Conservation (phyloP, 64 coral and sea anemone genomes). For the Montipora cactus region DNA sequence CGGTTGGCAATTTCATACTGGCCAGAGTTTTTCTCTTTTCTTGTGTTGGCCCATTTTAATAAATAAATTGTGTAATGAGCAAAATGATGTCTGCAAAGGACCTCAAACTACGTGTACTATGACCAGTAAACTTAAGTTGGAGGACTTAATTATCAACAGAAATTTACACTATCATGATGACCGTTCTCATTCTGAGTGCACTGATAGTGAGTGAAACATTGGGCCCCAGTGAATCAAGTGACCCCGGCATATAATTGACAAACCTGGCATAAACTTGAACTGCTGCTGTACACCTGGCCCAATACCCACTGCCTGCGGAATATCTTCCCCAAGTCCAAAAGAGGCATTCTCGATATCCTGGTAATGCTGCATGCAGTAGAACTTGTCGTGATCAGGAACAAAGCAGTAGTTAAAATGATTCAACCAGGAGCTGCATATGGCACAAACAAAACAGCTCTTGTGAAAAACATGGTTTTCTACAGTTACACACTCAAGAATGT, state of each 20-base stretch:
- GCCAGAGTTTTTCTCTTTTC: too few relatives aligned
- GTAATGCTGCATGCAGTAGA: conserved; percentile 93
- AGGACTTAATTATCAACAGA: too few relatives aligned
- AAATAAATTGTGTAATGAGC: too few relatives aligned
- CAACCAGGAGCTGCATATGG: conserved; percentile 87
- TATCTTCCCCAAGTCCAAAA: conserved; percentile 71
- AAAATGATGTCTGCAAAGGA: too few relatives aligned
- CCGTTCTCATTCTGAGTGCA: too few relatives aligned
- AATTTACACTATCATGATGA: too few relatives aligned
- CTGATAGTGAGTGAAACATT: too few relatives aligned
- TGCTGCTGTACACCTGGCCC: conserved; percentile 94
- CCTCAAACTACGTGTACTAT: too few relatives aligned
- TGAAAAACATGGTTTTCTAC: conserved; percentile 96
- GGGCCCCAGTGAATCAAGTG: too few relatives aligned
- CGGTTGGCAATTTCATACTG: too few relatives aligned
- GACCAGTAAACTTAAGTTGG: too few relatives aligned
- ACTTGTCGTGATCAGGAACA: conserved; percentile 97
- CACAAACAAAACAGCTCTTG: conserved; percentile 93
- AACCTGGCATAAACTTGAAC: conserved; percentile 95
- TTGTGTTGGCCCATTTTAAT: too few relatives aligned
- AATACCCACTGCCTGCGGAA: conserved; percentile 86
- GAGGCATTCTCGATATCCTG: conserved; percentile 93
- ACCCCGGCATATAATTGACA: background rate
- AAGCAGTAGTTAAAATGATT: conserved; percentile 99
- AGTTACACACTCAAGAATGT: conserved; percentile 83